Percentiles rank a stretch among this genome's conserved stretches.
These are phyloP conservation scores for Leucophenga montana DNA, from an alignment of 2,888 invertebrate species.

Conservation along the genomic window DNA sequence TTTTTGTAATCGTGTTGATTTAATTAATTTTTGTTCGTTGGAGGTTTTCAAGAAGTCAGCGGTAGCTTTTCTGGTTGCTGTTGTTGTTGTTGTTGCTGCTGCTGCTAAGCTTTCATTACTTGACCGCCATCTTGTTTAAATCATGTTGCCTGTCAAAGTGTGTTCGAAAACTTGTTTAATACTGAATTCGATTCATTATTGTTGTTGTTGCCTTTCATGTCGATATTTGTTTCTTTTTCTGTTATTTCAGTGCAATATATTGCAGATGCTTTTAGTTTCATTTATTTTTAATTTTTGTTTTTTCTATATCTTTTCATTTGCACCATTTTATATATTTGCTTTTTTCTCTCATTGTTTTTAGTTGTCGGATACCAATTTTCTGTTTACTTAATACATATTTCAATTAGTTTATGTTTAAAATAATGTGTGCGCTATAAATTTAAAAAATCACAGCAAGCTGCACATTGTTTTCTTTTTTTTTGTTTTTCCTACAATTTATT, in stretches of 20 bases:
- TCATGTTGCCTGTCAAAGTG: conserved; percentile 51
- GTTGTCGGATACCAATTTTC: background rate
- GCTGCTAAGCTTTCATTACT: background rate
- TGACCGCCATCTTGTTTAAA: conserved; percentile 32
- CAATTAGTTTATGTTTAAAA: conserved; percentile 20
- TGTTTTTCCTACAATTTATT: background rate
- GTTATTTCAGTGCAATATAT: conserved; percentile 10
- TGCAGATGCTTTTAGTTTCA: conserved; percentile 17
- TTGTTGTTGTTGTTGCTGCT: background rate
- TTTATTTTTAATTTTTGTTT: conserved; percentile 53
- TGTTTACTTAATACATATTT: conserved; percentile 18
- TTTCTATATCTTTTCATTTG: conserved; percentile 61
- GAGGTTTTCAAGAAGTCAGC: conserved; percentile 13
- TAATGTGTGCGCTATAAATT: conserved; percentile 8
- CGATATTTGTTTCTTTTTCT: conserved; percentile 1
- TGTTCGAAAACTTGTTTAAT: conserved; percentile 31
- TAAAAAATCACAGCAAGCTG: background rate
- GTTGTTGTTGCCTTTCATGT: background rate
- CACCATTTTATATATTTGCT: conserved; percentile 48
- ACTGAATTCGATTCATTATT: background rate
- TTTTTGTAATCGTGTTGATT: conserved; percentile 9
- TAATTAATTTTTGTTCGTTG: conserved; percentile 16
- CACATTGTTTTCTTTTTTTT: background rate
- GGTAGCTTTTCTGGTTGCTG: conserved; percentile 7
- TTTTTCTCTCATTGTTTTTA: conserved; percentile 43